Conservation (phyloP, 1,140 invertebrate genomes). For the Paralvinella palmiformis region DNA sequence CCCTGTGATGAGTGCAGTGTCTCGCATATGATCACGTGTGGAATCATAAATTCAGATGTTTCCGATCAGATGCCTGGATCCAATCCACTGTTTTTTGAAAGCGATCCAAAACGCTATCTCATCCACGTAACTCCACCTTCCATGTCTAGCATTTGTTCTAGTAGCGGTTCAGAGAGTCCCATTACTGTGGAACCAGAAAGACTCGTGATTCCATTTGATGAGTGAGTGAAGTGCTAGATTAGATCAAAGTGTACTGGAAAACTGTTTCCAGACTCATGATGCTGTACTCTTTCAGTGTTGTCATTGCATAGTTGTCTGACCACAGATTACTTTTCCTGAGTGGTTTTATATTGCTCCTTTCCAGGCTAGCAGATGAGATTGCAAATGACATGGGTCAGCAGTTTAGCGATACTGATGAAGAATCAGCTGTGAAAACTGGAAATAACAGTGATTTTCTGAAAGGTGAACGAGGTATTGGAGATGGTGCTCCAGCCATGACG, state of each 20-base stretch:
- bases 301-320: neutral
- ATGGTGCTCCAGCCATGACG: no score
- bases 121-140: conserved; percentile 45
- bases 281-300: neutral
- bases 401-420: no score
- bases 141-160: conserved; percentile 45
- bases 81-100: neutral
- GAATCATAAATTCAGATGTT: conserved; percentile 43
- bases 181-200: conserved; percentile 38
- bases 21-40: conserved; percentile 49
- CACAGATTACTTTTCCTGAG: neutral
- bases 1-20: conserved; percentile 51
- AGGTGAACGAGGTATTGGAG: no score
- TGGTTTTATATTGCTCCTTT: neutral
- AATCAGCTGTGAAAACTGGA: no score
- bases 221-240: neutral
- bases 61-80: neutral
- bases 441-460: no score
- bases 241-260: neutral
- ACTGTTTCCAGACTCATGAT: no score
- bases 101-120: neutral
- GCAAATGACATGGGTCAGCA: neutral
- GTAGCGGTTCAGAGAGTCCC: conserved; percentile 44
- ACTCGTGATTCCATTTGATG: conserved; percentile 29
- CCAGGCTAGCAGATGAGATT: neutral